Base-by-base conservation (phyloP, 2,888 invertebrate species). In the Cataglyphis rosenhaueri region DNA sequence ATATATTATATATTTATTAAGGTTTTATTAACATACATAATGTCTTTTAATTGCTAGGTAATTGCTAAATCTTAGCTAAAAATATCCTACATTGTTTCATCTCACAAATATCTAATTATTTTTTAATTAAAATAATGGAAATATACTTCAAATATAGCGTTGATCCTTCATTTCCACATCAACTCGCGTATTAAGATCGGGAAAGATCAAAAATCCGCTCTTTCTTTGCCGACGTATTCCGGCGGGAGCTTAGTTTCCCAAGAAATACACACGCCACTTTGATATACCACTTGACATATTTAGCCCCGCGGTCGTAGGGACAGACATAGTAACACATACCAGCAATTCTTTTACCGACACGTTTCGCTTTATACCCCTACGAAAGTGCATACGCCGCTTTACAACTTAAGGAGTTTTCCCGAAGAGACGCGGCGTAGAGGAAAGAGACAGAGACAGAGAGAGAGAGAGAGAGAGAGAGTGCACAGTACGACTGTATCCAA, bases 371-470 rank as follows among this genome's bases (percentile, higher is more conserved):
- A 89, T 88, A 87, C 71, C 79, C 78, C 78, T 48, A 82, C 74
- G 84, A 86, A 88, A 88, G 88, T 89, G 91, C 89, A 89, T 84
- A 85, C 85, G 87, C 85, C 86, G 88, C 87, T 90, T 91, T 90
- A 91, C 88, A 88, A 84, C 91, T 74, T 68, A 85, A 83, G 86
- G 85, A 88, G 73, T 85, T 89, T 65, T 82, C 81, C 65, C 38
- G 65, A 44, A 65, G 84, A 71, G 75, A 81, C 74, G 68, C 71
- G 48, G 38, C 57, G 44, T 12, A 15, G 12, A 44, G 44, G 12
- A 12, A 12, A 62, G 35, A 52, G 75, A 62, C 66, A 68, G 52
- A 21, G 12, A 12, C 3, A 62, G 35, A 52, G 12, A 12, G 4
- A 62, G 35, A 52, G 12, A 12, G 4, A 52, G 12, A 12, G 4